phyloP scores from a whole-genome alignment of 1,140 invertebrate genomes.

The Holotrichia oblita region DNA sequence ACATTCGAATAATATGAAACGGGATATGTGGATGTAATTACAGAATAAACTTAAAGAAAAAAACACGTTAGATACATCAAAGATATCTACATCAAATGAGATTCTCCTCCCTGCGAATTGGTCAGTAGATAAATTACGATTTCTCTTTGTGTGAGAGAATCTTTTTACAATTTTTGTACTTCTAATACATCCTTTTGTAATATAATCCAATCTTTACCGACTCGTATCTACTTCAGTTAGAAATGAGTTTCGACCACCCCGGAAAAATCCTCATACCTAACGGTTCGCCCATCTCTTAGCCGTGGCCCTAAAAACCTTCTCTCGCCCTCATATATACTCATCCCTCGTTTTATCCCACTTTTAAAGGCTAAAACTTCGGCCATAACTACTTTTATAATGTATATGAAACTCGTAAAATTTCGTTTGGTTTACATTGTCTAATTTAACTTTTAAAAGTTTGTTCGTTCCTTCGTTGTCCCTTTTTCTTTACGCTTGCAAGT shows the following conservation, averaged over 20 bases:
- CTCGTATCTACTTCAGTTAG: conserved; percentile 31
- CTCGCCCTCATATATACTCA: background rate
- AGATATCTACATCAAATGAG: background rate
- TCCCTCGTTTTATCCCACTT: conserved; percentile 26
- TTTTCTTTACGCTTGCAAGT: background rate
- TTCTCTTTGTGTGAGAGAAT: background rate
- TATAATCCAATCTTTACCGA: conserved; percentile 36
- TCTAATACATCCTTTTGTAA: conserved; percentile 32
- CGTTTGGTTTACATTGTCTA: conserved; percentile 49
- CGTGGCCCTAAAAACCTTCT: background rate
- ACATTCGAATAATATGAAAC: background rate
- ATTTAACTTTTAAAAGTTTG: conserved; percentile 48
- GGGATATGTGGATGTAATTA: background rate
- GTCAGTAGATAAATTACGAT: conserved; percentile 27
- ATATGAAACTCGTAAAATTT: conserved; percentile 45
- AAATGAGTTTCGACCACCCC: conserved; percentile 23
- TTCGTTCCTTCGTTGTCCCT: background rate
- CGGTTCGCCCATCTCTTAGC: background rate
- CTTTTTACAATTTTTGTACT: conserved; percentile 30
- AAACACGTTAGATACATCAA: conserved; percentile 26
- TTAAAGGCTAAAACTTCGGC: conserved; percentile 40
- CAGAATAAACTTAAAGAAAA: conserved; percentile 11
- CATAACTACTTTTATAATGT: conserved; percentile 45
- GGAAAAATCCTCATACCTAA: background rate
- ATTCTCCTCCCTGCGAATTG: background rate